These are phyloP conservation scores for Drosophila neocordata DNA, from an alignment of 1,140 invertebrate genomes.

Conservation along the genomic window DNA sequence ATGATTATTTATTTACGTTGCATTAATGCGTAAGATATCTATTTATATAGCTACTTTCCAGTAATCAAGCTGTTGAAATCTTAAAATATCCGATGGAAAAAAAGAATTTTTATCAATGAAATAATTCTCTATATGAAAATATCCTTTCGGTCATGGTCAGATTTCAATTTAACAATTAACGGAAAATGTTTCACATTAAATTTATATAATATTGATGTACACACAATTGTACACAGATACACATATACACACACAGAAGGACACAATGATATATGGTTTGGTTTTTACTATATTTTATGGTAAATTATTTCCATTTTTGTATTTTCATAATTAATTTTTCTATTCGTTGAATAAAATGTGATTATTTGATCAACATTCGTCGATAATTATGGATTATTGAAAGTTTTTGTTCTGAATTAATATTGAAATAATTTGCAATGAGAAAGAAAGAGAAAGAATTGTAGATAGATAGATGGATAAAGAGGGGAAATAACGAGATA, in stretches of 20 bases:
- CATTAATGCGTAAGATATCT: too few species aligned
- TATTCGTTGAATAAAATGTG: conserved; percentile 54
- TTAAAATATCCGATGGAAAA: too few species aligned
- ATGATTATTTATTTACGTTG: too few species aligned
- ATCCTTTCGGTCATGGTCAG: too few species aligned
- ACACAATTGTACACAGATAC: neutral
- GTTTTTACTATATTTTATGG: conserved; percentile 34
- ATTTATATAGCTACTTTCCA: too few species aligned
- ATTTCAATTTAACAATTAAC: neutral
- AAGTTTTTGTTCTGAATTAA: conserved; percentile 76
- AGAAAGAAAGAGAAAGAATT: neutral
- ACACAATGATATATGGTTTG: neutral
- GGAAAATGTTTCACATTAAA: neutral
- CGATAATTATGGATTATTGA: conserved; percentile 79
- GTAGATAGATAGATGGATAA: neutral
- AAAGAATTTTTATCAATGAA: too few species aligned
- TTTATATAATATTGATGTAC: too few species aligned
- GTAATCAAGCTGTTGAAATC: too few species aligned
- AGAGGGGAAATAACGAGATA: neutral
- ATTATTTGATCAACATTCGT: conserved; percentile 77
- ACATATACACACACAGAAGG: neutral
- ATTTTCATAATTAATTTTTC: conserved; percentile 73
- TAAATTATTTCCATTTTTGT: conserved; percentile 68
- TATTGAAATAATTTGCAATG: conserved; percentile 73
- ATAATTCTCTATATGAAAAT: too few species aligned